These are phyloP conservation scores for Harpagifer antarcticus DNA, from an alignment of 2,797 vertebrate genomes.

Conservation along the genomic window DNA sequence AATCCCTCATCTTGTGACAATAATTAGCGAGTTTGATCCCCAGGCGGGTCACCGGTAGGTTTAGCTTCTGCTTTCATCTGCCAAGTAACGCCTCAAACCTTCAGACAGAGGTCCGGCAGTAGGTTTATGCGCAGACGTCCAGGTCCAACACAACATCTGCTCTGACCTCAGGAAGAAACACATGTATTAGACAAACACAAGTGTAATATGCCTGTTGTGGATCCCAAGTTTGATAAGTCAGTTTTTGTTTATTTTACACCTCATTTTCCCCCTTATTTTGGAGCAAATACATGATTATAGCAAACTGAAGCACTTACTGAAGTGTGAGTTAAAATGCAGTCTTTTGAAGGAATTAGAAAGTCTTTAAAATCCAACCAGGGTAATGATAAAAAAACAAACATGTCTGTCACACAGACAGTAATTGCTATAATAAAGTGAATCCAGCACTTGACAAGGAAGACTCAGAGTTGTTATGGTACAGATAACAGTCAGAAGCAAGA, in stretches of 20 bases:
- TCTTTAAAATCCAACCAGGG: constrained; percentile 77
- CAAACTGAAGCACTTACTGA: not conserved
- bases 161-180: constrained; percentile 3
- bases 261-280: not conserved
- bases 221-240: not conserved
- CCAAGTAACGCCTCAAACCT: constrained; percentile 73
- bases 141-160: constrained; percentile 21
- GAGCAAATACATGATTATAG: not conserved
- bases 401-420: constrained; percentile 87
- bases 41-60: constrained; percentile 85
- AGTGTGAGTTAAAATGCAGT: constrained; percentile 23
- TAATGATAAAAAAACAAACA: constrained; percentile 61
- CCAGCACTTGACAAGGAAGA: constrained; percentile 72
- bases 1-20: constrained; percentile 99
- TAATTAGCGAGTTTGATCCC: constrained; percentile 93
- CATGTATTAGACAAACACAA: not conserved
- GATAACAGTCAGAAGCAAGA: constrained; percentile 63
- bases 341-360: constrained; percentile 71
- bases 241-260: not conserved
- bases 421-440: constrained; percentile 91
- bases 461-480: constrained; percentile 68
- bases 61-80: constrained; percentile 88
- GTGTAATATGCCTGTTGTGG: not conserved
- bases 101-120: constrained; percentile 62
- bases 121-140: constrained; percentile 38